Conservation (phyloP, 2,113 vertebrate genomes). For the Microtus ochrogaster region DNA sequence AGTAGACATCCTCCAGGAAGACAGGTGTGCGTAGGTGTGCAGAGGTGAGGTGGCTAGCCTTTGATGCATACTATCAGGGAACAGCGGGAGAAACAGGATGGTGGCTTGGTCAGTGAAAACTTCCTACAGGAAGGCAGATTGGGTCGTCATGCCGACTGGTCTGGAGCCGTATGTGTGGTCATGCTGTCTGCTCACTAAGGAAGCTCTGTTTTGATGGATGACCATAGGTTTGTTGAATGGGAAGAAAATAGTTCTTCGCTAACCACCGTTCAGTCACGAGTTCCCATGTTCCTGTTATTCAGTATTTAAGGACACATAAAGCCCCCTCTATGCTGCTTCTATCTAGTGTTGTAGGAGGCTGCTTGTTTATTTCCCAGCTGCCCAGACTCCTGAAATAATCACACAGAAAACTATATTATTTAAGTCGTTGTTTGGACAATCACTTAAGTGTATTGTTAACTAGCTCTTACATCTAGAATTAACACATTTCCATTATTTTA, state of each 20-base stretch:
- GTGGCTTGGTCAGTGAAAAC: not conserved
- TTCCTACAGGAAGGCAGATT: not conserved
- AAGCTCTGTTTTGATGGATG: slow-evolving; percentile 1
- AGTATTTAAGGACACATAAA: slow-evolving; percentile 37
- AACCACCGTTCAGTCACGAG: not conserved
- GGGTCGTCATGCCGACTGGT: not conserved
- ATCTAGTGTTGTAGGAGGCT: not conserved
- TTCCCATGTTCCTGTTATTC: slow-evolving; percentile 56
- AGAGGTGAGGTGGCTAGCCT: accelerated
- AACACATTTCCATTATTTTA: too few species aligned
- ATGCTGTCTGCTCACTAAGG: not conserved
- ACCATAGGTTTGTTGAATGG: slow-evolving; percentile 43
- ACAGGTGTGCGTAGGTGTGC: not conserved
- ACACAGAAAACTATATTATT: too few species aligned
- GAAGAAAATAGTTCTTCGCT: slow-evolving; percentile 60
- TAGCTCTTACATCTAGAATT: too few species aligned
- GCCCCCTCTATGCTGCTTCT: slow-evolving; percentile 34
- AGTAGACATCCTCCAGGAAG: not conserved
- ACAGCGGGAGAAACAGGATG: not conserved
- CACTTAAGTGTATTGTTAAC: too few species aligned
- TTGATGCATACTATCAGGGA: not conserved
- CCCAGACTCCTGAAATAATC: too few species aligned
- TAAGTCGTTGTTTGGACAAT: too few species aligned
- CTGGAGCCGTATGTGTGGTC: not conserved
- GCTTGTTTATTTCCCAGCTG: too few species aligned